Base-by-base conservation (phyloP, 2,888 invertebrate genomes). In the Cordilura impudica region DNA sequence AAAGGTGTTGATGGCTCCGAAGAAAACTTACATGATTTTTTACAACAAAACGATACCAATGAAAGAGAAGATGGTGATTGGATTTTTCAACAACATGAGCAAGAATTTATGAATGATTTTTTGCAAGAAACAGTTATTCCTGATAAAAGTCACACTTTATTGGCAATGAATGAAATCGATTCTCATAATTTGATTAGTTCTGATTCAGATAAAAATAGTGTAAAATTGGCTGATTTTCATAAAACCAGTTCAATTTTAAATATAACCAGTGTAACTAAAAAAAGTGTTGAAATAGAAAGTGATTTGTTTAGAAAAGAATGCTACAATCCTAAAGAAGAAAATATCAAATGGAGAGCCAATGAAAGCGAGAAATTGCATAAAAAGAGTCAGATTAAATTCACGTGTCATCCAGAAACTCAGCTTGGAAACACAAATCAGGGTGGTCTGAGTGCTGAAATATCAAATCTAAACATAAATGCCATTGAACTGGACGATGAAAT, bases 221-320 rank as follows among this genome's bases (percentile, higher is more conserved):
- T 61, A 35, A 54, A 31, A 0, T 45, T 67, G 12, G 67, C 45
- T 5, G 14, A 21, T n/a, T 75, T 75, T 54, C 54, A 26, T 60
- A 54, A 69, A 61, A 61, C 0, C 2, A 14, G 61, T n/a, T n/a
- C n/a, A n/a, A n/a, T n/a, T n/a, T n/a, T n/a, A n/a, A n/a, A n/a
- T n/a, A n/a, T n/a, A n/a, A n/a, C n/a, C n/a, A n/a, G n/a, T n/a
- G n/a, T n/a, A n/a, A n/a, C n/a, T n/a, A n/a, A n/a, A n/a, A n/a
- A n/a, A n/a, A n/a, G n/a, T n/a, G n/a, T n/a, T n/a, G n/a, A n/a
- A n/a, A n/a, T n/a, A n/a, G n/a, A n/a, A n/a, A n/a, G n/a, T n/a
- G n/a, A n/a, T n/a, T n/a, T n/a, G n/a, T n/a, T n/a, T n/a, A n/a
- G n/a, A n/a, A n/a, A n/a, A n/a, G n/a, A n/a, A n/a, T n/a, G n/a